Evolutionary conservation across 2,888 invertebrate genomes (phyloP).

Genomic region (Callosobruchus maculatus): DNA sequence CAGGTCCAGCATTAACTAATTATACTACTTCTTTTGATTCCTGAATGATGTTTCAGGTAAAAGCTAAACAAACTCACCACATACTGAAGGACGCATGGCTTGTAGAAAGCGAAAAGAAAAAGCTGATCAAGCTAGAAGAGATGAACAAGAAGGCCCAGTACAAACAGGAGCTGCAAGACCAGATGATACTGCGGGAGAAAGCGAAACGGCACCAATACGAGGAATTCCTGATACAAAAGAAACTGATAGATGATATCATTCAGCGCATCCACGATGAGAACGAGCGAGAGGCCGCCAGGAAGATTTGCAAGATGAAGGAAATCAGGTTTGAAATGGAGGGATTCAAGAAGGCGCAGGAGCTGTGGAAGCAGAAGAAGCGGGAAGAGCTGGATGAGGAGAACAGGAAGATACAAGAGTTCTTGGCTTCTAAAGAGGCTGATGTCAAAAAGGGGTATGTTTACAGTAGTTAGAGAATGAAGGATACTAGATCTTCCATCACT

Average conservation of each 20-base stretch:
- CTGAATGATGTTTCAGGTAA: slow-evolving; percentile 28
- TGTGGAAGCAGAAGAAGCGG: slow-evolving; percentile 52
- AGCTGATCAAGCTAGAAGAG: slow-evolving; percentile 42
- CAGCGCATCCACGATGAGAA: slow-evolving; percentile 61
- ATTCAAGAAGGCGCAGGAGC: slow-evolving; percentile 52
- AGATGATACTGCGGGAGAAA: slow-evolving; percentile 54
- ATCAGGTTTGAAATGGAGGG: slow-evolving; percentile 55
- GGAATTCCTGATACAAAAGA: slow-evolving; percentile 59
- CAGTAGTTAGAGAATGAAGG: neutral
- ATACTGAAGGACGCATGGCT: slow-evolving; percentile 45
- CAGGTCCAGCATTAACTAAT: no score
- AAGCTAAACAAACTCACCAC: slow-evolving; percentile 44
- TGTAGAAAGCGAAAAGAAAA: slow-evolving; percentile 47
- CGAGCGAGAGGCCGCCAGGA: slow-evolving; percentile 54
- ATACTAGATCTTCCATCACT: no score
- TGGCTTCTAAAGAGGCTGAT: slow-evolving; percentile 44
- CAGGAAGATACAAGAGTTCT: slow-evolving; percentile 42
- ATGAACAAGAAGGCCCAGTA: slow-evolving; percentile 48
- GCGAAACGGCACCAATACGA: slow-evolving; percentile 55
- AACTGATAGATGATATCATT: slow-evolving; percentile 59
- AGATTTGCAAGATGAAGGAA: slow-evolving; percentile 50
- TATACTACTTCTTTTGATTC: slow-evolving; percentile 1
- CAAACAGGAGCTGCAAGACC: slow-evolving; percentile 56
- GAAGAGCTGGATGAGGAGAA: slow-evolving; percentile 50
- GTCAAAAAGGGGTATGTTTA: slow-evolving; percentile 30